These are phyloP conservation scores for Notothenia rossii DNA, from an alignment of 2,113 vertebrate species.

Conservation along the genomic window DNA sequence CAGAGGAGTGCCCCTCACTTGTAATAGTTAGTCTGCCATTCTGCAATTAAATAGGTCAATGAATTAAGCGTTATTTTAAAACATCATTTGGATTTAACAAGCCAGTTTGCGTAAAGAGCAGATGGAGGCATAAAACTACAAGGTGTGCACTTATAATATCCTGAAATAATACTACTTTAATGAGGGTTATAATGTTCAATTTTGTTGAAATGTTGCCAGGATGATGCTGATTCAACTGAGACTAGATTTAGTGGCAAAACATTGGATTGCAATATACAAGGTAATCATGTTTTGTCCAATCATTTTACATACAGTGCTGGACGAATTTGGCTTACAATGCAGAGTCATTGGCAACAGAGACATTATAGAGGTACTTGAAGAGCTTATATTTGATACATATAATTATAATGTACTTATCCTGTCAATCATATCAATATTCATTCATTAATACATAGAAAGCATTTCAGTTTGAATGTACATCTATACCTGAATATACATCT, in stretches of 20 bases:
- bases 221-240: slow-evolving; percentile 4
- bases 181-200: neutral
- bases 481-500: no score
- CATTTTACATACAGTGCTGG: neutral
- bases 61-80: slow-evolving; percentile 21
- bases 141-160: slow-evolving; percentile 12
- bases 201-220: slow-evolving; percentile 25
- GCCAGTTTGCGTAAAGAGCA: slow-evolving; percentile 34
- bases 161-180: slow-evolving; percentile 16
- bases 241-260: neutral
- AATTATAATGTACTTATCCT: neutral
- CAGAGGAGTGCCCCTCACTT: neutral
- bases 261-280: neutral
- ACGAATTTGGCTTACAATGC: neutral
- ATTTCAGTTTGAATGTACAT: neutral
- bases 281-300: neutral
- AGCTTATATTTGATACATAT: neutral
- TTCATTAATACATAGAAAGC: neutral
- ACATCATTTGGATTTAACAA: slow-evolving; percentile 39
- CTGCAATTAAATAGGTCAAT: slow-evolving; percentile 24
- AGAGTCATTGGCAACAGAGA: neutral
- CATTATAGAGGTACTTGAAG: neutral
- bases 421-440: no score
- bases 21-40: neutral
- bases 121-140: slow-evolving; percentile 37